Evolutionary conservation across 2,113 vertebrate genomes (phyloP).

Genomic region (Pithys albifrons): DNA sequence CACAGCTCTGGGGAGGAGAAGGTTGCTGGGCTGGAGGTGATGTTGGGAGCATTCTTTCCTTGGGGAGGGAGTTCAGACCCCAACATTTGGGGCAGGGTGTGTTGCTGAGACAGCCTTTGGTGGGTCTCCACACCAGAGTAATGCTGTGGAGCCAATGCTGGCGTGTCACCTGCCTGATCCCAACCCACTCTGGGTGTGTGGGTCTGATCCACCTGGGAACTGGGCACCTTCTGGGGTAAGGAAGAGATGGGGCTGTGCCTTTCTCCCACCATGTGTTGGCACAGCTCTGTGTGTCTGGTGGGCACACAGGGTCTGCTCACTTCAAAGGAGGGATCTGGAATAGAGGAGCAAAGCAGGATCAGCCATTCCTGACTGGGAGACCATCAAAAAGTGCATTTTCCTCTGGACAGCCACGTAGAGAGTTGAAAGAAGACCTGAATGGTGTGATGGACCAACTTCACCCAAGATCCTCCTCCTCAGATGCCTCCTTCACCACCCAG

Average conservation of each 20-base stretch:
- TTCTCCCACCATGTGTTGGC: background rate
- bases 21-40: background rate
- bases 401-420: background rate
- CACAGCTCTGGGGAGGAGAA: background rate
- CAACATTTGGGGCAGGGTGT: background rate
- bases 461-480: background rate
- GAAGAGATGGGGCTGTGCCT: background rate
- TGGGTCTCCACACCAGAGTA: background rate
- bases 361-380: background rate
- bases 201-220: background rate
- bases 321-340: background rate
- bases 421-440: constrained; percentile 23
- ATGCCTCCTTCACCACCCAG: background rate
- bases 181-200: background rate
- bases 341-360: background rate
- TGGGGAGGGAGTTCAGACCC: background rate
- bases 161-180: background rate
- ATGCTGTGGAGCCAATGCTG: fast-evolving
- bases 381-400: background rate
- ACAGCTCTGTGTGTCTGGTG: background rate
- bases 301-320: background rate
- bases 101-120: background rate
- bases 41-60: fast-evolving
- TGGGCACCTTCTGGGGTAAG: background rate
- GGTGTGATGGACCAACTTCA: background rate